phyloP scores from a whole-genome alignment of 2,888 invertebrate species.

The Standfussiana lucernea region DNA sequence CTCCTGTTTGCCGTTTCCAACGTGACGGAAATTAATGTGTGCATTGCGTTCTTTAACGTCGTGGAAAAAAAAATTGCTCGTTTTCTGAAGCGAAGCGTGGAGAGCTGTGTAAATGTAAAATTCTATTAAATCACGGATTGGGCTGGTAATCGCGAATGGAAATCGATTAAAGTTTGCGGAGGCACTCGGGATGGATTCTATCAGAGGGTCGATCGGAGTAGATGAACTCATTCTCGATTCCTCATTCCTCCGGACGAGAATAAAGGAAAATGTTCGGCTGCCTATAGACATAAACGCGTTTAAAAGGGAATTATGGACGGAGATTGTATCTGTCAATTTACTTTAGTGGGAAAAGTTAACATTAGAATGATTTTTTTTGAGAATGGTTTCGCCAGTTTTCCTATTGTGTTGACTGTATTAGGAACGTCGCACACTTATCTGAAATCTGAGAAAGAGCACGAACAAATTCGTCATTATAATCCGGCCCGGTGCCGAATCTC shows the following conservation, averaged over 20 bases:
- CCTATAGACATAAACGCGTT: conserved; percentile 56
- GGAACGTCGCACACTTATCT: conserved; percentile 9
- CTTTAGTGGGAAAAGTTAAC: conserved; percentile 48
- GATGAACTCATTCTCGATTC: conserved; percentile 77
- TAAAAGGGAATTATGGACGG: conserved; percentile 47
- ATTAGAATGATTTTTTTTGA: conserved; percentile 30
- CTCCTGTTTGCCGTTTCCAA: conserved; percentile 78
- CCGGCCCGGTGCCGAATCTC: conserved; percentile 34
- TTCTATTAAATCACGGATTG: conserved; percentile 79
- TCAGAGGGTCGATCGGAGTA: conserved; percentile 74
- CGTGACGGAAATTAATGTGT: conserved; percentile 88
- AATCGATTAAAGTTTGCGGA: conserved; percentile 82
- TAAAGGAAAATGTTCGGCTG: conserved; percentile 72
- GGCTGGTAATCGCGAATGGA: conserved; percentile 76
- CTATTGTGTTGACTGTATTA: conserved; percentile 28
- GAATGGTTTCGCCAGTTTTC: conserved; percentile 10
- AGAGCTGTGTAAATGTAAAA: conserved; percentile 77
- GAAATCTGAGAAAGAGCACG: conserved; percentile 33
- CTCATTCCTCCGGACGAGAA: conserved; percentile 72
- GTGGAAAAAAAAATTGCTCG: conserved; percentile 73
- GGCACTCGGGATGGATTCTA: conserved; percentile 66
- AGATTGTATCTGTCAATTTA: conserved; percentile 62
- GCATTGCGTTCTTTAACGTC: conserved; percentile 79
- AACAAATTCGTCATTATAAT: conserved; percentile 46
- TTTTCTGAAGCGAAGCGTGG: conserved; percentile 71